Base-by-base conservation (phyloP, 2,797 vertebrate genomes). In the Rhabdomys pumilio region DNA sequence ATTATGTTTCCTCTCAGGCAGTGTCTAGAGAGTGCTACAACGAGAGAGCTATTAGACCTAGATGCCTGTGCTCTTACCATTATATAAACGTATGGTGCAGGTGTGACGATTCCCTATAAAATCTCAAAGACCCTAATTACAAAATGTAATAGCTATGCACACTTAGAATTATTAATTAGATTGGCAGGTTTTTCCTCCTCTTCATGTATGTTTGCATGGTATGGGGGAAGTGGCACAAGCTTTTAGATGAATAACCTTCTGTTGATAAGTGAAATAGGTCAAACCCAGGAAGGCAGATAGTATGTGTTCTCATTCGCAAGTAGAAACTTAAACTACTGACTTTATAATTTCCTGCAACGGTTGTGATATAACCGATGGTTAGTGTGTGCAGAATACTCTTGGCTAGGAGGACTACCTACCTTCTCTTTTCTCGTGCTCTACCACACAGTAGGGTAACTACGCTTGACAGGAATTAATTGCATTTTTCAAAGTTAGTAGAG, bases 91-190 rank as follows among this genome's bases (percentile, higher is more conserved):
- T 34, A 2, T 50, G 22, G 61, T 61, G 61, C 31, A 77, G 8
- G 76, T 67, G 38, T 95, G 50, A 47, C 26, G 41, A 47, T 73
- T 89, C 38, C 50, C 2, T 86, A 10, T 92, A 63, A 89, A 91
- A 82, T 44, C 65, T 69, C n/a, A 15, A 41, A 91, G 63, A 26
- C 17, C 31, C 75, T 84, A 53, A 82, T 93, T 79, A 47, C 29
- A 89, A 80, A 85, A 85, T 57, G 63, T 8, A 73, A 50, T 61
- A 47, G 67, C 76, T 87, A 34, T 38, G 65, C 57, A 81, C 88
- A 59, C 79, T 94, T 83, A 89, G n/a, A 91, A 93, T 84, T 96
- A 34, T 90, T 47, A 80, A 90, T 97, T 96, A 15, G 91, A 84
- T 90, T 61, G 29, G 20, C 80, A 73, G 47, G 19, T 65, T 17